Evolutionary conservation across 2,797 vertebrate genomes (phyloP).

Genomic region (Sebastes taczanowskii): DNA sequence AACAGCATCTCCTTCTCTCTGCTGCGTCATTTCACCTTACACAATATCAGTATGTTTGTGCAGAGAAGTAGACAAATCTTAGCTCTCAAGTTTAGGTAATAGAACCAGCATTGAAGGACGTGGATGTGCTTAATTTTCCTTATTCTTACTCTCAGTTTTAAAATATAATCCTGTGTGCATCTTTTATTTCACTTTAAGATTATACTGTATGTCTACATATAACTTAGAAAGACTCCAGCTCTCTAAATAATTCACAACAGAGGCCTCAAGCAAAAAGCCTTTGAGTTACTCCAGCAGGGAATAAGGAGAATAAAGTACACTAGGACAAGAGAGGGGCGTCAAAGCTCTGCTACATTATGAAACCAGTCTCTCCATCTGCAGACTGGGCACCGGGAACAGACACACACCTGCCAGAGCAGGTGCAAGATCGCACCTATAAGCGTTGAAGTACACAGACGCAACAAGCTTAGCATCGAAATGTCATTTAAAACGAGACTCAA

Average conservation of each 20-base stretch:
- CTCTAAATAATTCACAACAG: conserved; percentile 48
- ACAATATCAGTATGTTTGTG: background rate
- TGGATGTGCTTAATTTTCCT: background rate
- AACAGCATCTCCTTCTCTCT: background rate
- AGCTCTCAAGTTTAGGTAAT: background rate
- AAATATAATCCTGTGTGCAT: background rate
- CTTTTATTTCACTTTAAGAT: background rate
- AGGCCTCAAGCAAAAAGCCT: conserved; percentile 55
- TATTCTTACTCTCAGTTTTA: background rate
- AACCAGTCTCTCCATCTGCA: conserved; percentile 63
- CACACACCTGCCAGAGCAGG: conserved; percentile 54
- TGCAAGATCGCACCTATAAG: conserved; percentile 22
- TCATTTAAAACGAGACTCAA: background rate
- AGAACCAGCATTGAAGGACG: background rate
- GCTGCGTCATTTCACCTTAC: conserved; percentile 3
- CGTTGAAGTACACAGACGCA: conserved; percentile 20
- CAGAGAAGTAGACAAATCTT: background rate
- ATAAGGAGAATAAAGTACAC: conserved; percentile 49
- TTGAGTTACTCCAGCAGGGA: conserved; percentile 60
- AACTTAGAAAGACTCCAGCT: background rate
- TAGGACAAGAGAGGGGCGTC: conserved; percentile 54
- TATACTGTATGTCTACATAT: background rate
- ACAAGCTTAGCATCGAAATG: background rate
- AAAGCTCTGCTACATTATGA: conserved; percentile 73
- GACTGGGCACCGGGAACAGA: conserved; percentile 43